Evolutionary conservation across 1,140 invertebrate genomes (phyloP), one percentile per base, ranked within the genome.

Genomic region (Lethocerus indicus): DNA sequence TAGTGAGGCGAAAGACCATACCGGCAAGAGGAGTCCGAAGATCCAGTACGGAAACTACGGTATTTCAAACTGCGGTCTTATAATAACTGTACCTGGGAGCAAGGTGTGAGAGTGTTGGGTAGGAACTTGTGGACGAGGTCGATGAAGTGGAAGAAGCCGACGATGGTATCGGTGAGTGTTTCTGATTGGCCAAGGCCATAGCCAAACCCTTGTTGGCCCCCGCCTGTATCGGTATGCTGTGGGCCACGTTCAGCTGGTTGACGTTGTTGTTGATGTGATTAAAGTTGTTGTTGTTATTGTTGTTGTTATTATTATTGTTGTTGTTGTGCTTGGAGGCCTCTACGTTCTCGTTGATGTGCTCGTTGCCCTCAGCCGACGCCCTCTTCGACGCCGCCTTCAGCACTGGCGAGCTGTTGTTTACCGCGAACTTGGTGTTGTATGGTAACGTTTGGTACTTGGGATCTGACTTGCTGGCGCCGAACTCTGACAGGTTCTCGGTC

Each of bases 371-470:
- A 14, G 41, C 56, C 7, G 37, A 27, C 5, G 42, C 35, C 35
- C 56, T 24, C 27, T 57, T 51, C 2, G 55, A 41, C 18, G 50
- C 46, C 29, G 44, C 47, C 29, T 57, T 56, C n/a, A n/a, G n/a
- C n/a, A n/a, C n/a, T 12, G 52, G 50, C 21, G 51, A 51, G n/a
- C n/a, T n/a, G n/a, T n/a, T n/a, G n/a, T n/a, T n/a, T n/a, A n/a
- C n/a, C n/a, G n/a, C n/a, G 29, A 60, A 60, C 37, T 60, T 60
- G 3, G 59, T 60, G 35, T 87, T 88, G 62, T 87, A 87, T 40
- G 88, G 88, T 61, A 92, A 70, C 18, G 87, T 90, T 68, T 94
- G 88, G 70, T 92, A 92, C 65, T 92, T 92, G 0, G 87, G 85
- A 64, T 93, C 87, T 42, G 81, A 83, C 65, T 91, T 92, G 57